Evolutionary conservation across 37 sponge, comb jelly and placozoan species (phyloP).

Genomic region (Agelas oroides): DNA sequence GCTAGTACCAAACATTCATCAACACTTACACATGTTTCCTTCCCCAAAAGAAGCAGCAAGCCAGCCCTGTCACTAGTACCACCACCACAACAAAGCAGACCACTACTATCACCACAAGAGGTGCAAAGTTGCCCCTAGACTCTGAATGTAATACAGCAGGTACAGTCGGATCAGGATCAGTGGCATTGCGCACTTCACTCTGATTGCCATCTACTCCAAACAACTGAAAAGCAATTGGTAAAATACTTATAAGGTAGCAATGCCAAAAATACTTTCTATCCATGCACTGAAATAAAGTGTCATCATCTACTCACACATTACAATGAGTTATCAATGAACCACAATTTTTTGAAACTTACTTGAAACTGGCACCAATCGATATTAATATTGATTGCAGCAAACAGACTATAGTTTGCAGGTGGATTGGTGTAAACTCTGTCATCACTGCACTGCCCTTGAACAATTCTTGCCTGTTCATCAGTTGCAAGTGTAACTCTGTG

Average conservation of each 20-base stretch:
- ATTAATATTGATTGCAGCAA: not conserved
- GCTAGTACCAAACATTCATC: too few relatives aligned
- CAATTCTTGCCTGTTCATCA: not conserved
- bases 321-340: too few relatives aligned
- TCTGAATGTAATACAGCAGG: too few relatives aligned
- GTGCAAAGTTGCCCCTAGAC: not conserved
- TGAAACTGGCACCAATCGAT: slow-evolving; percentile 12
- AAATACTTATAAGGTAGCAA: too few relatives aligned
- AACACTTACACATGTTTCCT: slow-evolving; percentile 25
- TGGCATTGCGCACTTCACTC: too few relatives aligned
- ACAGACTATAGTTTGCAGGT: not conserved
- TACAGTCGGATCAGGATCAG: too few relatives aligned
- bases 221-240: too few relatives aligned
- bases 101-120: slow-evolving; percentile 5
- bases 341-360: not conserved
- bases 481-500: not conserved
- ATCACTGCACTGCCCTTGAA: not conserved
- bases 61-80: slow-evolving; percentile 10
- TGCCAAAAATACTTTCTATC: too few relatives aligned
- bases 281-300: too few relatives aligned
- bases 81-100: not conserved
- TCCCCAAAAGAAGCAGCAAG: slow-evolving; percentile 19
- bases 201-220: too few relatives aligned
- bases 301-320: too few relatives aligned
- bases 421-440: not conserved